A percentile compares a stretch with the other conserved stretches of the same genome.
Conservation (phyloP, 2,113 vertebrate species). For the Zosterops pallidus region DNA sequence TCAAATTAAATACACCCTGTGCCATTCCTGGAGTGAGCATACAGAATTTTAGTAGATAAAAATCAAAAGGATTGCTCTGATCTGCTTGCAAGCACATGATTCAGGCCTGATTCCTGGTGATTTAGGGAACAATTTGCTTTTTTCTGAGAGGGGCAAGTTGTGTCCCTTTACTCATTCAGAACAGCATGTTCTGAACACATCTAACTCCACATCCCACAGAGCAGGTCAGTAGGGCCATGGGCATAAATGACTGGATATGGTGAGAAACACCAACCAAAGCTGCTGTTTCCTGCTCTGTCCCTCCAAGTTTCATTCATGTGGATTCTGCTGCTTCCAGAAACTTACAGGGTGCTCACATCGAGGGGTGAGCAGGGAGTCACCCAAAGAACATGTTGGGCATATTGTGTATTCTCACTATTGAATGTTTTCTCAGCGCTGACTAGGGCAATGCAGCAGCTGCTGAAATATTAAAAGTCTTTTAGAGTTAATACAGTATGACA, state of each 20-base stretch:
- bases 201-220: not conserved
- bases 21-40: not conserved
- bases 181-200: not conserved
- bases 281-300: not conserved
- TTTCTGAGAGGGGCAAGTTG: not conserved
- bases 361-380: not conserved
- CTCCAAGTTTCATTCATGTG: not conserved
- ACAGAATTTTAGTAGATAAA: not conserved
- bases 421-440: not conserved
- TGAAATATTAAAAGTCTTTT: conserved; percentile 54
- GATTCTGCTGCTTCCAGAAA: not conserved
- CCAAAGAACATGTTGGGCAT: not conserved
- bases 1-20: not conserved
- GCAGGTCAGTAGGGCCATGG: not conserved
- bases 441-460: conserved; percentile 21
- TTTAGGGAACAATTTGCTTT: not conserved
- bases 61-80: not conserved
- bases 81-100: not conserved
- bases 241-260: not conserved
- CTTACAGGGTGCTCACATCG: not conserved
- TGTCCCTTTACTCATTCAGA: not conserved
- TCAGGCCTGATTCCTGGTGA: not conserved
- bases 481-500: conserved; percentile 57
- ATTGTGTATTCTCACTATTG: not conserved
- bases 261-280: not conserved